Evolutionary conservation across 1,140 invertebrate genomes (phyloP).

Genomic region (Himalopsyche phryganea): DNA sequence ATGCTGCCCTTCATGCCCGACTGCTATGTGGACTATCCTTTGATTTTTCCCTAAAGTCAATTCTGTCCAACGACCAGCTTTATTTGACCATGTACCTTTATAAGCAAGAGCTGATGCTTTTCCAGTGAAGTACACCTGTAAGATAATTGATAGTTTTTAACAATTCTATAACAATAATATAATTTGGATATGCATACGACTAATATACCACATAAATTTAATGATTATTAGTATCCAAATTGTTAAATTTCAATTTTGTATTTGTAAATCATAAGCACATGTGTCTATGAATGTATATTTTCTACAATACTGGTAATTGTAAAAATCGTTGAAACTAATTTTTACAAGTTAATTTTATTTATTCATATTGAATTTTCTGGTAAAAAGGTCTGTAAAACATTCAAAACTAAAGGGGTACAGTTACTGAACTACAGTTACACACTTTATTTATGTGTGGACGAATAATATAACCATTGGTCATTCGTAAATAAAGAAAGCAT

Average conservation of each 20-base stretch:
- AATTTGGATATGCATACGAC: background rate
- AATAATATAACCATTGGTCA: too few species aligned
- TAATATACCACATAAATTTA: background rate
- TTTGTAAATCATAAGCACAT: background rate
- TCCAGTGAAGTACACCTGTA: constrained; percentile 48
- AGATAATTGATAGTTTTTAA: constrained; percentile 11
- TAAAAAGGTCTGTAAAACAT: too few species aligned
- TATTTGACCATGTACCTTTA: constrained; percentile 39
- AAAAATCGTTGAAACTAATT: too few species aligned
- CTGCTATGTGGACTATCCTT: constrained; percentile 73
- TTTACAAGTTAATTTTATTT: too few species aligned
- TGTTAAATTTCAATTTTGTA: background rate
- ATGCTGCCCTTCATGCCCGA: constrained; percentile 92
- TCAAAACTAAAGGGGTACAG: too few species aligned
- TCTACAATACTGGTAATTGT: background rate
- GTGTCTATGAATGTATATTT: background rate
- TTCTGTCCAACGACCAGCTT: constrained; percentile 43
- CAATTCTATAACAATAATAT: background rate
- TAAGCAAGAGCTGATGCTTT: constrained; percentile 45
- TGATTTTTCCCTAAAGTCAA: constrained; percentile 63
- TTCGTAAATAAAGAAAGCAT: too few species aligned
- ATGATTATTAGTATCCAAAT: background rate
- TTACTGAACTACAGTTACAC: too few species aligned
- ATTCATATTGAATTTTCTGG: too few species aligned
- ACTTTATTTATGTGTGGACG: too few species aligned